Base-by-base conservation (phyloP, 2,113 vertebrate genomes). In the Gorilla gorilla region DNA sequence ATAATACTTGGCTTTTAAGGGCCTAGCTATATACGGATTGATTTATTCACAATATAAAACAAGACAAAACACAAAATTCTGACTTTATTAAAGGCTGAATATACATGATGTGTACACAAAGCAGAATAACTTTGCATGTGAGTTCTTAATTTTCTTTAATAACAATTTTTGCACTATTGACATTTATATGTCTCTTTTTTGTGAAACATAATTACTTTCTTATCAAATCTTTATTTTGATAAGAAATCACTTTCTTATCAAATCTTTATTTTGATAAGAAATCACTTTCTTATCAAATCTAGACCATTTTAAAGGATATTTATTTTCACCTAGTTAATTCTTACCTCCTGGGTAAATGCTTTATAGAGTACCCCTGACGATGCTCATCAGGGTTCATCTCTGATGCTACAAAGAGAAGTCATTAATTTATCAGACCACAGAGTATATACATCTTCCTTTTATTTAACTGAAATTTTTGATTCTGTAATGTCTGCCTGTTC, bases 31-130 rank as follows among this genome's bases (percentile, higher is more conserved):
- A 52, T 48, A 25, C 35, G 6, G 27, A 38, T 59, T 48, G n/a
- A 95, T 52, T 55, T 83, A 72, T 76, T 92, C 9, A 90, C 27
- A 87, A 64, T 75, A 35, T 83, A 75, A 83, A 68, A 38, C 10
- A 76, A n/a, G 48, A 12, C 4, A 50, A 68, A 94, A n/a, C 79
- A 22, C n/a, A 70, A 85, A 90, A 55, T 30, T 87, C 83, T 90
- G 52, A 79, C 22, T 14, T 86, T 48, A 80, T n/a, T 38, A 45
- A 79, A 94, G 70, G 50, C 13, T 72, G 18, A 57, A 35, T 48
- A 12, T 45, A 17, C 14, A 1, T 57, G 25, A 10, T 55, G 1
- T 75, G 8, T 32, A 70, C 17, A 27, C 45, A 38, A 40, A 81
- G 55, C 57, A 90, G 6, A 89, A 59, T 57, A 35, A 45, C 13